A percentile compares a stretch with the other conserved stretches of the same genome.
phyloP scores from a whole-genome alignment of 1,140 invertebrate species.

The Drosophila sp. region DNA sequence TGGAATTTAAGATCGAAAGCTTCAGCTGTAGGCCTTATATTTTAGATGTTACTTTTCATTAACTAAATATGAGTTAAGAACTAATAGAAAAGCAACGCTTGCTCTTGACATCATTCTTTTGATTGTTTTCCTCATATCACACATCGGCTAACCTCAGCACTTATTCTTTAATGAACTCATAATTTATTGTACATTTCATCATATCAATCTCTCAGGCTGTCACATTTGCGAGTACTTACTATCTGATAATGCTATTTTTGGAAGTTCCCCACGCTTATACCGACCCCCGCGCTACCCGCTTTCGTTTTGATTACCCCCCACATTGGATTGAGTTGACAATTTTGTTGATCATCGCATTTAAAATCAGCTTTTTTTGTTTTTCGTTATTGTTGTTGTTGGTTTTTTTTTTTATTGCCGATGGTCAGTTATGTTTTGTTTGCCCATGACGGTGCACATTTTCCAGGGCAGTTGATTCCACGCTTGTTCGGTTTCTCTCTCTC shows the following conservation, averaged over 20 bases:
- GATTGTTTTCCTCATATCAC: background rate
- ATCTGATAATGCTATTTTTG: conserved; percentile 41
- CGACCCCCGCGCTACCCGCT: background rate
- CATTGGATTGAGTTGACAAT: background rate
- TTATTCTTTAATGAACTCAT: conserved; percentile 3
- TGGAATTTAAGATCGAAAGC: no score
- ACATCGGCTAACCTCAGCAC: background rate
- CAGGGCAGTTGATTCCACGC: conserved; percentile 32
- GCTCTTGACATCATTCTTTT: no score
- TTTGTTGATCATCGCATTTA: conserved; percentile 19
- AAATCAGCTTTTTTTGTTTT: conserved; percentile 28
- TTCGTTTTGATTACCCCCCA: background rate
- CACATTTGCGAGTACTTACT: conserved; percentile 16
- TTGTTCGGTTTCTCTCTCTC: background rate
- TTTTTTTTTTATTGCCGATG: conserved; percentile 54
- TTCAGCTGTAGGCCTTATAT: no score
- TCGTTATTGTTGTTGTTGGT: conserved; percentile 7
- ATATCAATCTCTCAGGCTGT: conserved; percentile 22
- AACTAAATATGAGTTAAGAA: no score
- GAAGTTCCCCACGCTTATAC: conserved; percentile 23
- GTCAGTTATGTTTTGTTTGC: conserved; percentile 71
- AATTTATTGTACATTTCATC: conserved; percentile 31
- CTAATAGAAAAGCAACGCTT: no score
- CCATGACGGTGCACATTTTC: conserved; percentile 67
- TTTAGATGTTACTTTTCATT: no score